phyloP scores from a whole-genome alignment of 2,113 vertebrate species.

The Kryptolebias marmoratus region DNA sequence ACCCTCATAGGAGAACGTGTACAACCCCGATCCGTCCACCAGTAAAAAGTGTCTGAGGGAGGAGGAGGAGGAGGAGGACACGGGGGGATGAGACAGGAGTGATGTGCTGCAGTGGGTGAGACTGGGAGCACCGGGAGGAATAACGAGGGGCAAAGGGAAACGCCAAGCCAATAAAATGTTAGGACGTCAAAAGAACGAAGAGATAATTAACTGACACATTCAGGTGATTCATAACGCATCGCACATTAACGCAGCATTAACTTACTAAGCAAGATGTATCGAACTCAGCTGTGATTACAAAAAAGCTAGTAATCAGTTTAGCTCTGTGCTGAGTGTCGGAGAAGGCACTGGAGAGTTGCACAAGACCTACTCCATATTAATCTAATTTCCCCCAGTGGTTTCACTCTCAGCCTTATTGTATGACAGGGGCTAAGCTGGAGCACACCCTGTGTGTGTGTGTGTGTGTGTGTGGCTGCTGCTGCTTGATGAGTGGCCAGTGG shows the following conservation, averaged over 20 bases:
- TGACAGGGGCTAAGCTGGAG: conserved; percentile 57
- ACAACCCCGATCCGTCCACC: conserved; percentile 91
- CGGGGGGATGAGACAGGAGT: conserved; percentile 3
- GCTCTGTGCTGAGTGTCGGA: conserved; percentile 46
- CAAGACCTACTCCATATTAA: conserved; percentile 74
- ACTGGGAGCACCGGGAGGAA: neutral
- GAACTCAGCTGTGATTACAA: conserved; percentile 52
- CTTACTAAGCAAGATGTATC: conserved; percentile 44
- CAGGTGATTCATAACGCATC: conserved; percentile 40
- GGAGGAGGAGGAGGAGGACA: neutral
- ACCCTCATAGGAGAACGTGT: conserved; percentile 94
- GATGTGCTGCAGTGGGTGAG: neutral
- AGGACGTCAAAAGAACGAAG: conserved; percentile 18
- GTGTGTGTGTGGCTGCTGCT: conserved; percentile 29
- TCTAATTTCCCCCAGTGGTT: conserved; percentile 68
- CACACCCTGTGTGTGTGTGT: conserved; percentile 14
- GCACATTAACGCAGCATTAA: conserved; percentile 39
- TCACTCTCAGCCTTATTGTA: conserved; percentile 69
- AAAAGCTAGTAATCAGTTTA: conserved; percentile 66
- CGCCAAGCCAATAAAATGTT: conserved; percentile 20
- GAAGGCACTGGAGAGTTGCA: conserved; percentile 56
- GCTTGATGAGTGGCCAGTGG: conserved; percentile 54
- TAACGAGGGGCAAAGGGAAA: neutral
- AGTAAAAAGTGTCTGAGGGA: conserved; percentile 89
- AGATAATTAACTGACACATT: conserved; percentile 45